A percentile compares a stretch with the other conserved stretches of the same genome.
phyloP scores from a whole-genome alignment of 2,797 vertebrate genomes.

The Crocidura indochinensis region DNA sequence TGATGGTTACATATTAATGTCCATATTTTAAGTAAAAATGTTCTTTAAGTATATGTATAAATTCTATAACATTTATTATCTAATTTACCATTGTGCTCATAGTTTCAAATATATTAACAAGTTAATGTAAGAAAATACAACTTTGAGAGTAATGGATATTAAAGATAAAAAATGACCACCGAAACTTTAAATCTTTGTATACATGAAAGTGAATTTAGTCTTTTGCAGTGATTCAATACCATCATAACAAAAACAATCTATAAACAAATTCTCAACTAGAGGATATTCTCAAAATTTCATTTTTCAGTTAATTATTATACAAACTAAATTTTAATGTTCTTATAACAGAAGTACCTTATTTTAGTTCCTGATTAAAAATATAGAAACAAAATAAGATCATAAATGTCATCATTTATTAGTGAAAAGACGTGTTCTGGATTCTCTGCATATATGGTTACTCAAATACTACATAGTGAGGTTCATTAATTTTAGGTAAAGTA shows the following conservation, averaged over 20 bases:
- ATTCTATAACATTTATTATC: not conserved
- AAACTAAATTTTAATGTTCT: not conserved
- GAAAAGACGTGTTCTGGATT: not conserved
- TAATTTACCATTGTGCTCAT: not conserved
- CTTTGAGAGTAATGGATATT: not conserved
- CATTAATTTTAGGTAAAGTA: not conserved
- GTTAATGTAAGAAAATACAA: not conserved
- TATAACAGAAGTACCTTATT: constrained; percentile 15
- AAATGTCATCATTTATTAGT: not conserved
- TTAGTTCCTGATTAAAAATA: not conserved
- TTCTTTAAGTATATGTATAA: not conserved
- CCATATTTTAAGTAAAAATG: not conserved
- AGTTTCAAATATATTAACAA: not conserved
- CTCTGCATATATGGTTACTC: not conserved
- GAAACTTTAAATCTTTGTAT: not conserved
- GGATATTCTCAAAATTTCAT: constrained; percentile 10
- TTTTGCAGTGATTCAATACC: not conserved
- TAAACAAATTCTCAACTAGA: not conserved
- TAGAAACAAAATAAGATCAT: not conserved
- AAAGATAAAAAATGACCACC: not conserved
- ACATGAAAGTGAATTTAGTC: not conserved
- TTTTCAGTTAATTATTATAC: constrained; percentile 1
- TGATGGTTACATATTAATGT: not conserved
- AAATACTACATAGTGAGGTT: not conserved
- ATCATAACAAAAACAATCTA: not conserved